phyloP scores from a whole-genome alignment of 1,140 invertebrate species.

The Eupristina koningsbergeri region DNA sequence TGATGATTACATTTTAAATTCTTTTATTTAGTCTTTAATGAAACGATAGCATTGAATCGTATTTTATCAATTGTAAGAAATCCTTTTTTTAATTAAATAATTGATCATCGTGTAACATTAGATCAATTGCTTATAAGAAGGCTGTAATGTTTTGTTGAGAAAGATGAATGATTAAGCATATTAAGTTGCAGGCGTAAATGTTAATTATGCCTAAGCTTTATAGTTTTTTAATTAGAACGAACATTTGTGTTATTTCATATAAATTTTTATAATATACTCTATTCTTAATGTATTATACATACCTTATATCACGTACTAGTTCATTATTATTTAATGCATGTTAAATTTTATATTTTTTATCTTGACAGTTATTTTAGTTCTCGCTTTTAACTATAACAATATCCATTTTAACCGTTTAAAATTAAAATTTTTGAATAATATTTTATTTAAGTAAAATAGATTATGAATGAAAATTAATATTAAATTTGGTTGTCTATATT shows the following conservation, averaged over 20 bases:
- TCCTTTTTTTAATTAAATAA: not conserved
- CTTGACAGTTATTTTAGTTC: not conserved
- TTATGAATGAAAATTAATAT: not conserved
- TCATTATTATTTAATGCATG: constrained; percentile 7
- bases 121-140: constrained; percentile 49
- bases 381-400: not conserved
- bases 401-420: no score
- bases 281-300: constrained; percentile 3
- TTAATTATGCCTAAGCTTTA: constrained; percentile 60
- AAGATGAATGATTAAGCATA: constrained; percentile 58
- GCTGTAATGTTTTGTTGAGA: constrained; percentile 57
- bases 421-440: not conserved
- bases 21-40: constrained; percentile 20
- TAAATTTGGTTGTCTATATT: not conserved
- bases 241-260: constrained; percentile 26
- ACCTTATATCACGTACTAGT: not conserved
- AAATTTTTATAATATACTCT: constrained; percentile 20
- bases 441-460: not conserved
- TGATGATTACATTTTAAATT: not conserved
- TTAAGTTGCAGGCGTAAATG: constrained; percentile 62
- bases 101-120: constrained; percentile 28
- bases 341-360: constrained; percentile 7
- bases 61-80: not conserved
- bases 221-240: constrained; percentile 56
- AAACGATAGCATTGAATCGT: constrained; percentile 17